phyloP scores from a whole-genome alignment of 1,140 invertebrate genomes.

The Scaptomyza hsui region DNA sequence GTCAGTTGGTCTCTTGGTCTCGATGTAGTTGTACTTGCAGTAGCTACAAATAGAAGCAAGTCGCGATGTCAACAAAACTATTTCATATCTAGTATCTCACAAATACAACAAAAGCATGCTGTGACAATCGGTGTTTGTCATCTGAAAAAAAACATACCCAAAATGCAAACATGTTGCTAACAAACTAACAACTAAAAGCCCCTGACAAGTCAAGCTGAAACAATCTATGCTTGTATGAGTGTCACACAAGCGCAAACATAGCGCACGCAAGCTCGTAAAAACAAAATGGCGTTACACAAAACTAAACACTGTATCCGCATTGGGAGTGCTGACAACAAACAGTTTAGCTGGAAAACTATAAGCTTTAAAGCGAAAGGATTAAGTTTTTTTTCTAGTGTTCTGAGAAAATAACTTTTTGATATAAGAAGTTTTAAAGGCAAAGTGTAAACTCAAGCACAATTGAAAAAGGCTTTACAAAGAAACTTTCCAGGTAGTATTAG shows the following conservation, averaged over 20 bases:
- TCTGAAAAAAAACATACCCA: constrained; percentile 30
- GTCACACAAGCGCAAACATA: constrained; percentile 21
- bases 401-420: background rate
- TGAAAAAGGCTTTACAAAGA: too few relatives aligned
- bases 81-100: constrained; percentile 51
- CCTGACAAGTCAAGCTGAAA: constrained; percentile 29
- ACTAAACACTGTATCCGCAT: constrained; percentile 53
- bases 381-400: background rate
- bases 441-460: too few relatives aligned
- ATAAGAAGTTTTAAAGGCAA: too few relatives aligned
- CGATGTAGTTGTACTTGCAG: constrained; percentile 4
- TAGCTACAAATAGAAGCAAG: constrained; percentile 26
- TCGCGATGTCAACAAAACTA: constrained; percentile 37
- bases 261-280: constrained; percentile 62
- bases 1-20: constrained; percentile 37
- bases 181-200: constrained; percentile 23
- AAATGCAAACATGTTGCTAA: constrained; percentile 45
- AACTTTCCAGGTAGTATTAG: too few relatives aligned
- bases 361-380: background rate
- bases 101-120: constrained; percentile 55
- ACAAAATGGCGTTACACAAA: constrained; percentile 68
- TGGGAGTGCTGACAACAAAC: constrained; percentile 6
- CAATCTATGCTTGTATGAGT: constrained; percentile 4
- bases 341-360: constrained; percentile 1
- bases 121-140: constrained; percentile 43